Evolutionary conservation across 2,113 vertebrate species (phyloP).

Genomic region (Pluvianellus socialis): DNA sequence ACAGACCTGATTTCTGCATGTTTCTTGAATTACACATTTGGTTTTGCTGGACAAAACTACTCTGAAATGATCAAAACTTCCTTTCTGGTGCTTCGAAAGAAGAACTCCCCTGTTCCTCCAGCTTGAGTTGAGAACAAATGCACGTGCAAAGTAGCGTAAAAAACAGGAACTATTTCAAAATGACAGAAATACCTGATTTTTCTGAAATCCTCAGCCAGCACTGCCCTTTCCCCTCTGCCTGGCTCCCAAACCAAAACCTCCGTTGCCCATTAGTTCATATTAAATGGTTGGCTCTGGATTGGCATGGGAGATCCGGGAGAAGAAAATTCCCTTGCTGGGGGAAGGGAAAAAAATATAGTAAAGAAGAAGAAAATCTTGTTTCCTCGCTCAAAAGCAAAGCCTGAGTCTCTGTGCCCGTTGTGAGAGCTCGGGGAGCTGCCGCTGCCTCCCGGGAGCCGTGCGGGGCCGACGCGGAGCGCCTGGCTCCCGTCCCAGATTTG

Average conservation of each 20-base stretch:
- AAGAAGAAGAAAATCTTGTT: background rate
- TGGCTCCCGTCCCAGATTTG: background rate
- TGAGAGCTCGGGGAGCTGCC: background rate
- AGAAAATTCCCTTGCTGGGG: background rate
- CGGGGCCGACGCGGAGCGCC: background rate
- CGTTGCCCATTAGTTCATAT: background rate
- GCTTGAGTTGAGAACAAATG: background rate
- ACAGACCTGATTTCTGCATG: rapidly evolving
- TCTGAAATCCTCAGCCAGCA: background rate
- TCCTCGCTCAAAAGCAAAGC: background rate
- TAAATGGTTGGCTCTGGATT: background rate
- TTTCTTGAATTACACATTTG: background rate
- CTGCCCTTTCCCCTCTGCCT: background rate
- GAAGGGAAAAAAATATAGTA: background rate
- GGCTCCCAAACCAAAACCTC: background rate
- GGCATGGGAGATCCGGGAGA: background rate
- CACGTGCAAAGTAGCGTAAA: rapidly evolving
- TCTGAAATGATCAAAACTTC: background rate
- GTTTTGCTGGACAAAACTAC: background rate
- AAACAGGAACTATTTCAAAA: background rate
- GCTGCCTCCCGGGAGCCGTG: background rate
- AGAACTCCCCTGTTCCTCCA: background rate
- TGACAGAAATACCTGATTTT: background rate
- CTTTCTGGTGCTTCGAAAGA: background rate
- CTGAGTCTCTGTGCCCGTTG: rapidly evolving